Evolutionary conservation across 2,113 vertebrate species (phyloP), one percentile per base, ranked within the genome.

Genomic region (Scopus umbretta): DNA sequence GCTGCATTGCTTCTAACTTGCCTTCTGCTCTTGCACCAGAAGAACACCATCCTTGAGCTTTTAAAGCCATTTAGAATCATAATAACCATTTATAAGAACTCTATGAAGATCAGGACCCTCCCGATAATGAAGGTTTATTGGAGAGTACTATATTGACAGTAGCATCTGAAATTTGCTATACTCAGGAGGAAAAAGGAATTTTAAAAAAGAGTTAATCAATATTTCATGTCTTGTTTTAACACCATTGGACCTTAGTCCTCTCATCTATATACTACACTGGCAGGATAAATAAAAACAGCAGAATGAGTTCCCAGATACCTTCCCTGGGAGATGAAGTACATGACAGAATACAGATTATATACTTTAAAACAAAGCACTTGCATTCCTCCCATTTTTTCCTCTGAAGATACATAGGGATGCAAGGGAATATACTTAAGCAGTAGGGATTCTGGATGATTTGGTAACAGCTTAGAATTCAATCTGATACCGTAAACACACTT

Each of bases 161-260:
- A 84, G 80, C 72, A 86, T 97, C 92, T 97, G 93, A 97, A 97
- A 95, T 95, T 90, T 95, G 66, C 94, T 95, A 82, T 76, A 95
- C 89, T 97, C 91, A 78, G 87, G 92, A 97, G 96, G 85, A 96
- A 97, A 97, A 95, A 61, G 19, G 85, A 98, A 88, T 96, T 97
- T 86, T 14, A 30, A 95, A 96, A 96, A 94, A 94, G 87, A 96
- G 91, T 97, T 98, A 96, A 97, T 98, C 97, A 97, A 97, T 98
- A 97, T 96, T 97, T 97, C 94, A 96, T 95, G 97, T 96, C 95
- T 97, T 97, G 78, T 97, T 98, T 98, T 97, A 98, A 97, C 91
- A 97, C 91, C 80, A 88, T 68, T 96, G 96, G 94, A 97, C 91
- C 88, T 97, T 91, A 87, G 81, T 94, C 95, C 86, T 97, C 93